These are phyloP conservation scores for Globodera ellingtonae DNA, from an alignment of 1,140 invertebrate genomes.

Conservation along the genomic window DNA sequence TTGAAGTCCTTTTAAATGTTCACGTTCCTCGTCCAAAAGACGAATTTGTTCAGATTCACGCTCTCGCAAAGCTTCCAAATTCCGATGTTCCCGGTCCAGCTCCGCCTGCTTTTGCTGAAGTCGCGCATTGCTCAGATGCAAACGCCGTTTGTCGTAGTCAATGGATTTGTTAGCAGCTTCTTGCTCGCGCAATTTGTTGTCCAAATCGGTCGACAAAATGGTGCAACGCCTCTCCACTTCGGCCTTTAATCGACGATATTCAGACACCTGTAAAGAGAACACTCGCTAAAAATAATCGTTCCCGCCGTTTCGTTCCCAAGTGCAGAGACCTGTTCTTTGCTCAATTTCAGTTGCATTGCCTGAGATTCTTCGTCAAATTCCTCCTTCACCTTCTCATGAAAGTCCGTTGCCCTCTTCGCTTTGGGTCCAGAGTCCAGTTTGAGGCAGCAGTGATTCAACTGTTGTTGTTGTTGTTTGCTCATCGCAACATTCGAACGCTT, in stretches of 20 bases:
- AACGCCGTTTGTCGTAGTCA: conserved; percentile 89
- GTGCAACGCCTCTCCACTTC: conserved; percentile 91
- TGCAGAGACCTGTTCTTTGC: conserved; percentile 66
- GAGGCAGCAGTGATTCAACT: no score
- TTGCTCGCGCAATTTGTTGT: conserved; percentile 93
- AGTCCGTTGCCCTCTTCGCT: conserved; percentile 1
- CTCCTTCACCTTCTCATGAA: conserved; percentile 74
- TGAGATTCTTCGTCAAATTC: conserved; percentile 75
- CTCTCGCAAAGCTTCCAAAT: conserved; percentile 36
- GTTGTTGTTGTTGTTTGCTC: rapidly evolving
- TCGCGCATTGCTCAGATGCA: conserved; percentile 83
- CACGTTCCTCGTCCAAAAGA: conserved; percentile 14
- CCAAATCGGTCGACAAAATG: conserved; percentile 84
- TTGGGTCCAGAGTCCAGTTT: rapidly evolving
- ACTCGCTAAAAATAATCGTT: no score
- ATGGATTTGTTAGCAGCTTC: conserved; percentile 93
- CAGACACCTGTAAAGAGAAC: conserved; percentile 71
- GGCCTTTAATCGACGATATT: conserved; percentile 94
- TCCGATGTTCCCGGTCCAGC: conserved; percentile 33
- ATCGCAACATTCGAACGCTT: rapidly evolving
- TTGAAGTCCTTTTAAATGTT: conserved; percentile 32
- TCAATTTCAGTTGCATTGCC: conserved; percentile 44
- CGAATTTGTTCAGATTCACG: conserved; percentile 14
- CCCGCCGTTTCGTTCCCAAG: neutral
- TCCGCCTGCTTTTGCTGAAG: conserved; percentile 43